These are phyloP conservation scores for Aporrectodea caliginosa DNA, from an alignment of 1,140 invertebrate genomes.

Conservation along the genomic window DNA sequence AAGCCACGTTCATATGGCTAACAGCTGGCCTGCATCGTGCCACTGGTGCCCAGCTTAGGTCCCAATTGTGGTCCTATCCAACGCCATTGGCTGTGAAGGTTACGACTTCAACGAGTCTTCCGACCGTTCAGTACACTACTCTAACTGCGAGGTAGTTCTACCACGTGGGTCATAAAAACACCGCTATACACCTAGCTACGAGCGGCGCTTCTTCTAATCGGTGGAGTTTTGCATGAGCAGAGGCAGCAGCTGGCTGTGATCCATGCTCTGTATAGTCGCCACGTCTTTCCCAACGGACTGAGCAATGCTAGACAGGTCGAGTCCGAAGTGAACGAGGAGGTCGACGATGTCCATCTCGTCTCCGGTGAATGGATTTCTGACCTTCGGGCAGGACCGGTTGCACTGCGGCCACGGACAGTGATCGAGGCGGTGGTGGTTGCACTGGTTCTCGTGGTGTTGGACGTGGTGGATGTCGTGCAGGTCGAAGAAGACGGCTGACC, in stretches of 20 bases:
- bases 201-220: background rate
- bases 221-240: background rate
- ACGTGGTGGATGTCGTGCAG: slow-evolving; percentile 37
- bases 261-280: slow-evolving; percentile 8
- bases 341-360: slow-evolving; percentile 86
- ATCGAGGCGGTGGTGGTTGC: slow-evolving; percentile 65
- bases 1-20: too few relatives aligned
- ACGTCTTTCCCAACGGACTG: background rate
- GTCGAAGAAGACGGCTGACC: slow-evolving; percentile 33
- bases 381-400: slow-evolving; percentile 79
- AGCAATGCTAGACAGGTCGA: slow-evolving; percentile 67
- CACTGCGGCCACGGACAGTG: slow-evolving; percentile 89
- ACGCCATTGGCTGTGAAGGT: too few relatives aligned
- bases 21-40: too few relatives aligned
- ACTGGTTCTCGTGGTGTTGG: slow-evolving; percentile 38
- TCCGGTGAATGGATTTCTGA: slow-evolving; percentile 72
- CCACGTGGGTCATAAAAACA: too few relatives aligned
- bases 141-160: too few relatives aligned
- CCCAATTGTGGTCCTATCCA: too few relatives aligned
- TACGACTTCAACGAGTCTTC: too few relatives aligned
- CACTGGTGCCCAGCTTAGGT: too few relatives aligned
- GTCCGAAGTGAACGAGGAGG: slow-evolving; percentile 78
- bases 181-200: too few relatives aligned
- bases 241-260: slow-evolving; percentile 5
- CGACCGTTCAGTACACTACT: too few relatives aligned